phyloP scores from a whole-genome alignment of 2,888 invertebrate genomes.

The Melanostoma scalare region DNA sequence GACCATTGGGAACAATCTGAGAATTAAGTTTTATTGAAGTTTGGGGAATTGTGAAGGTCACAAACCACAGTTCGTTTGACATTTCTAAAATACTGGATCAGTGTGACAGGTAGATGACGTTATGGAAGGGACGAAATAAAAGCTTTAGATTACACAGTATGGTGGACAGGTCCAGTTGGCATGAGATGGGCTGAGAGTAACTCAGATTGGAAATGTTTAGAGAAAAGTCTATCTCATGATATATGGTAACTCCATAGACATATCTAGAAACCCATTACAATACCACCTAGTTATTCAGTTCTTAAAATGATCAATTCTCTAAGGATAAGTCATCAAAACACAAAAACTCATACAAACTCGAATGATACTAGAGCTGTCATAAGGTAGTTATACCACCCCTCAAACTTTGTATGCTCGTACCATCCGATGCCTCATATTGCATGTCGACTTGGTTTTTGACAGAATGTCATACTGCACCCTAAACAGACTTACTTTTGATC shows the following conservation, averaged over 20 bases:
- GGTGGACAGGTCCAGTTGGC: neutral
- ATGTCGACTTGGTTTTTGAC: slow-evolving; percentile 61
- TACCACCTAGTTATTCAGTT: neutral
- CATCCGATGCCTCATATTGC: slow-evolving; percentile 62
- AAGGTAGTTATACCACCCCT: neutral
- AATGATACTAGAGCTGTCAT: too few relatives aligned
- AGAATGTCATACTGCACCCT: slow-evolving; percentile 57
- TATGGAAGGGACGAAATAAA: too few relatives aligned
- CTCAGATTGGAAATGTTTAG: too few relatives aligned
- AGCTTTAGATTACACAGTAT: neutral
- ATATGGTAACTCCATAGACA: too few relatives aligned
- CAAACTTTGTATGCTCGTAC: slow-evolving; percentile 27
- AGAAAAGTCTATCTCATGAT: too few relatives aligned
- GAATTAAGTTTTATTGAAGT: slow-evolving; percentile 56
- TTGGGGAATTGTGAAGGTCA: slow-evolving; percentile 32
- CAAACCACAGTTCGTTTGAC: neutral
- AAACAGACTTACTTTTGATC: neutral
- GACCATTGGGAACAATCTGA: slow-evolving; percentile 60
- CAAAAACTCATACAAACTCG: neutral
- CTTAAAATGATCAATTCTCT: slow-evolving; percentile 18
- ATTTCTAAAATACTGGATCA: slow-evolving; percentile 14
- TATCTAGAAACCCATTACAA: too few relatives aligned
- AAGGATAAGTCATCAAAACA: slow-evolving; percentile 14
- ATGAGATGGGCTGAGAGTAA: too few relatives aligned
- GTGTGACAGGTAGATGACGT: slow-evolving; percentile 19